phyloP scores from a whole-genome alignment of 2,113 vertebrate species.

The Cricetomys ansorgei region DNA sequence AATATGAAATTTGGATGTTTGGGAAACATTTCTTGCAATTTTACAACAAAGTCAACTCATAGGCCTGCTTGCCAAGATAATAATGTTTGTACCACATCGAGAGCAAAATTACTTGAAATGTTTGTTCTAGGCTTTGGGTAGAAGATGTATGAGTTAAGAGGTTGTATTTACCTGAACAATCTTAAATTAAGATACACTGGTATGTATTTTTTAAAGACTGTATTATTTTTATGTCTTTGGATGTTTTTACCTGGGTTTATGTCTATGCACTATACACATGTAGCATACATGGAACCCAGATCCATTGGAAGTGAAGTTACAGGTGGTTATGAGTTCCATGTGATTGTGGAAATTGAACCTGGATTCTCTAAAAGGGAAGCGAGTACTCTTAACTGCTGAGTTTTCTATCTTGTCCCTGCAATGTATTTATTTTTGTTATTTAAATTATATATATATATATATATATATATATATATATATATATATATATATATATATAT shows the following conservation, averaged over 20 bases:
- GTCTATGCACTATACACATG: neutral
- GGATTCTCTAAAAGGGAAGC: neutral
- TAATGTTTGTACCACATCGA: neutral
- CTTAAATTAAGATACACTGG: neutral
- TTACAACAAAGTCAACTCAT: neutral
- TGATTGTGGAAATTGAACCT: neutral
- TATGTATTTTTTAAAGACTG: neutral
- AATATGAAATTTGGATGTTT: neutral
- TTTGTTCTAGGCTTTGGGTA: neutral
- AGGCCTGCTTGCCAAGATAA: neutral
- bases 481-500: too few relatives aligned
- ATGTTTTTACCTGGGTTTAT: neutral
- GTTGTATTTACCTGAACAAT: neutral
- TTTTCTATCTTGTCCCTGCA: neutral
- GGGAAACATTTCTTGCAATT: neutral
- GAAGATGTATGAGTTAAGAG: neutral
- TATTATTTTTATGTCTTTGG: neutral
- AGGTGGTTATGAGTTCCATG: neutral
- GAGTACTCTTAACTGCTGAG: neutral
- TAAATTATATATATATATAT: too few relatives aligned
- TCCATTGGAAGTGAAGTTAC: neutral
- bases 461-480: too few relatives aligned
- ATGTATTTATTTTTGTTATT: neutral
- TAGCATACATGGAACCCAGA: too few relatives aligned
- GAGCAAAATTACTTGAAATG: neutral